Evolutionary conservation across 2,113 vertebrate genomes (phyloP).

Genomic region (Tichodroma muraria): DNA sequence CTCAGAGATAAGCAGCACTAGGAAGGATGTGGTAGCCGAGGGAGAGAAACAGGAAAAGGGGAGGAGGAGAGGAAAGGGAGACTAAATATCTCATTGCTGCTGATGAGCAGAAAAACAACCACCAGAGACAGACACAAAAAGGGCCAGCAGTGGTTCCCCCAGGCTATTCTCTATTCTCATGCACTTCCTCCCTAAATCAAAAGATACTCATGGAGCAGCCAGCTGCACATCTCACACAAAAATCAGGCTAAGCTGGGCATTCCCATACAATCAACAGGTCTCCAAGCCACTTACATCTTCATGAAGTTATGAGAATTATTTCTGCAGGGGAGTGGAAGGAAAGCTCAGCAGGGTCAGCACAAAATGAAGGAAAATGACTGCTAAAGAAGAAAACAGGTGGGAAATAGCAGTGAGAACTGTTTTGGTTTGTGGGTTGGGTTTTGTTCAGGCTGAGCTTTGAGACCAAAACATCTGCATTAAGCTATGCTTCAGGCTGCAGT

Average conservation of each 20-base stretch:
- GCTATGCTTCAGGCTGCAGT: neutral
- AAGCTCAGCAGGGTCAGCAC: neutral
- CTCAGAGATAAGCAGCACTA: neutral
- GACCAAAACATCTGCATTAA: neutral
- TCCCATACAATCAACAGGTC: neutral
- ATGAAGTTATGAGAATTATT: neutral
- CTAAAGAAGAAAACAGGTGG: neutral
- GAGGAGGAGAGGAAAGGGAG: conserved; percentile 22
- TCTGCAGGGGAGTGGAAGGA: neutral
- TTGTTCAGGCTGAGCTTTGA: neutral
- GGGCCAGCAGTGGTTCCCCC: neutral
- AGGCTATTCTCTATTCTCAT: neutral
- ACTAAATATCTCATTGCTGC: neutral
- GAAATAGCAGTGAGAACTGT: neutral
- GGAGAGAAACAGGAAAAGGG: conserved; percentile 34
- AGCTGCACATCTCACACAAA: neutral
- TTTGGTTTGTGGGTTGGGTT: neutral
- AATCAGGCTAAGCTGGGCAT: neutral
- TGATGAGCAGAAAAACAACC: neutral
- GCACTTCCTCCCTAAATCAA: neutral
- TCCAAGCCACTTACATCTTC: neutral
- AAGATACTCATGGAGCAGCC: neutral
- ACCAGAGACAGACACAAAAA: neutral
- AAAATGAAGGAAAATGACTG: neutral
- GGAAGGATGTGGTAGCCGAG: conserved; percentile 15